Base-by-base conservation (phyloP, 2,888 invertebrate species). In the Drosophila gaucha region DNA sequence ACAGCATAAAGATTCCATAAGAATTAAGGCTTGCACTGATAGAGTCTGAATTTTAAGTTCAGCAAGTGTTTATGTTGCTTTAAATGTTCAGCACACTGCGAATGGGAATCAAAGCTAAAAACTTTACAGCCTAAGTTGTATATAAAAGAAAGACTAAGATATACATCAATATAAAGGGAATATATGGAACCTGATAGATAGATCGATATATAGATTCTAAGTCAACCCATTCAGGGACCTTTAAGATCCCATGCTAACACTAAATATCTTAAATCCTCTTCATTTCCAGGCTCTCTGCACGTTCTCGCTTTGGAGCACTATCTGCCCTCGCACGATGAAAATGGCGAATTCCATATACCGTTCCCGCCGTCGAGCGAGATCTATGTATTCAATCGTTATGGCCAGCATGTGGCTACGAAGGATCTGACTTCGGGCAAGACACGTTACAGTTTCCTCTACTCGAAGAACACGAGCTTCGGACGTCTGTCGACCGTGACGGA, bases 401-500 rank as follows among this genome's bases (percentile, higher is more conserved):
- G 99, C 1, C 99, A 99, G 91, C 99, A 99, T 91, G 96, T 97
- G 24, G 96, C 96, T 24, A 99, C 99, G 2, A 97, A 96, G 91
- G 98, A 98, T 91, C 93, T 98, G 63, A 96, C 98, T 44, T 98
- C 98, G n/a, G 97, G 97, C 46, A 97, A 97, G 92, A 96, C 96
- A 5, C 94, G 98, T 90, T 99, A 98, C 92, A 97, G 97, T 46
- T 99, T 99, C 93, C 94, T 98, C 22, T 99, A 99, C 93, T 98
- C 97, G 46, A 99, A 99, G 89, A 98, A 98, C 90, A 98, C 98
- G 6, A 97, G 97, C 90, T 98, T 98, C 85, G 98, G 99, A 0
- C 97, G 97, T 89, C 92, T 99, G 54, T 97, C 97, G 0, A 97
- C 97, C 1, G 98, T 99, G 2, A 97, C 97, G 2, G 98, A 98